Base-by-base conservation (phyloP, 2,888 invertebrate genomes). In the Drosophila subquinaria region DNA sequence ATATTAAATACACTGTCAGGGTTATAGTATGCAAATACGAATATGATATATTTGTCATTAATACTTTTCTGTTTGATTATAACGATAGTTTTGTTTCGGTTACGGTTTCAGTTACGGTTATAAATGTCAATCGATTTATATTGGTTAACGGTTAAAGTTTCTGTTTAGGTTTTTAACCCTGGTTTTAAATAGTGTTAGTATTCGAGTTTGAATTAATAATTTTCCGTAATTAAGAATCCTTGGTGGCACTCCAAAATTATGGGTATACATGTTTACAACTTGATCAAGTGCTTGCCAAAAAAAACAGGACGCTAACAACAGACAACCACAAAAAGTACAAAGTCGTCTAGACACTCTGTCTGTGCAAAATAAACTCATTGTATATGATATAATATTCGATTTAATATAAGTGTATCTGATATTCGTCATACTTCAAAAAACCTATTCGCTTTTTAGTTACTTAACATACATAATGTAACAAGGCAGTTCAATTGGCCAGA, bases 171-270 rank as follows among this genome's bases (percentile, higher is more conserved):
- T 33, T 33, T 36, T 13, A 36, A 13, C 5, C 13, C 13, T 13
- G 4, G 13, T 36, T 36, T 13, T 13, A n/a, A 36, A 13, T 36
- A 2, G 15, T 15, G 15, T 9, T 40, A 40, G 9, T n/a, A n/a
- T n/a, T n/a, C n/a, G n/a, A n/a, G n/a, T n/a, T n/a, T n/a, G n/a
- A n/a, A n/a, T n/a, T n/a, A n/a, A n/a, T n/a, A n/a, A n/a, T n/a
- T n/a, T n/a, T n/a, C n/a, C n/a, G n/a, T 47, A 63, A 42, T 63
- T 48, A 10, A 65, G 53, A 43, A 20, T 20, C 4, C 27, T 36
- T 53, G 27, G n/a, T n/a, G n/a, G 20, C 43, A 33, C 15, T 36
- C 47, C 20, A 10, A 20, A 30, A 6, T 15, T 10, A 47, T 45
- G 5, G n/a, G n/a, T n/a, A n/a, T 51, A 10, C 5, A 48, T 11